Evolutionary conservation across 37 sponge, comb jelly and placozoan genomes (phyloP), one percentile per base, ranked within the genome.

Genomic region (Petrosia ficiformis): DNA sequence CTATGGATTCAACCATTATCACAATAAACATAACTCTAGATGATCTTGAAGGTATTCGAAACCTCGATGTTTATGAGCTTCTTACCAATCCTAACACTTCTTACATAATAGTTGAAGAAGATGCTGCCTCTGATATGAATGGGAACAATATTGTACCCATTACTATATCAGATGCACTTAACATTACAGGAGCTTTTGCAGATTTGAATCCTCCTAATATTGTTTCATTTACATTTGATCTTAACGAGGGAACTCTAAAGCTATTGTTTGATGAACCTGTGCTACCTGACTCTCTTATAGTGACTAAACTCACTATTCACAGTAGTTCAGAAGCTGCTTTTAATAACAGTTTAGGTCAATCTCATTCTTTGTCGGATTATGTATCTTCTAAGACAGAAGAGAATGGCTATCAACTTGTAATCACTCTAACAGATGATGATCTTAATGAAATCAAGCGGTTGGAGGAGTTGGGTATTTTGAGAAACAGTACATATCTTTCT

Each of bases 151-250:
- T 89, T 67, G 76, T 65, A 28, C 70, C 77, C 19, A 82, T 82
- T 54, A n/a, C 40, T 4, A 33, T 76, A 22, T 38, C 19, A 6
- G 39, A 65, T n/a, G 81, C 84, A 29, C 77, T 60, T 30, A 68
- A 67, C 1, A 83, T 93, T 30, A 64, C 57, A 67, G 75, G 74
- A 6, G 36, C 76, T 2, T 72, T 73, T 86, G 90, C 96, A 39
- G 93, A 95, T 57, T 74, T 92, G 26, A 81, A 79, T 41, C 93
- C 89, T 28, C 96, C 96, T 30, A 71, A 40, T 26, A 70, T 95
- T 0, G 38, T 42, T 24, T 28, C 31, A 19, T 85, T 61, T 31
- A 39, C 29, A 0, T 43, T 92, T 37, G 93, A 95, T 79, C 59
- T 89, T 22, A 82, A 95, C 59, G 30, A 22, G 0, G 96, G 93